These are phyloP conservation scores for Sthenelais limicola DNA, from an alignment of 2,888 invertebrate genomes.

Conservation along the genomic window DNA sequence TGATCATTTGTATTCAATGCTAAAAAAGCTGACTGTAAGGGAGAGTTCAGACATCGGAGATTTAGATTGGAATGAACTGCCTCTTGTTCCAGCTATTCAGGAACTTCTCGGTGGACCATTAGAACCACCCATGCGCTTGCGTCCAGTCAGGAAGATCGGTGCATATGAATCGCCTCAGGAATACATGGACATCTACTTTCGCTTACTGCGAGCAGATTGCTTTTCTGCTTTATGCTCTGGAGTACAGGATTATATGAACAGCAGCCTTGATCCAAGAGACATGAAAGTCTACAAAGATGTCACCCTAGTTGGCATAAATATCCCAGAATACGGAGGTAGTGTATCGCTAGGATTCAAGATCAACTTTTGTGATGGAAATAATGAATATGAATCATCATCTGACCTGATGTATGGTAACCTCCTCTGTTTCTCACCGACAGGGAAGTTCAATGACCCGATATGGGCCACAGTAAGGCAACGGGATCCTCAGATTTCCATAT, in stretches of 20 bases:
- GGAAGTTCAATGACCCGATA: slow-evolving; percentile 45
- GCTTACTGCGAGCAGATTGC: slow-evolving; percentile 49
- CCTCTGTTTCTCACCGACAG: slow-evolving; percentile 46
- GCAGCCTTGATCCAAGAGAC: slow-evolving; percentile 45
- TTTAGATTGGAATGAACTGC: slow-evolving; percentile 44
- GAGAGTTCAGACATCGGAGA: slow-evolving; percentile 15
- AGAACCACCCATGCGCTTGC: not conserved
- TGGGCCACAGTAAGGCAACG: slow-evolving; percentile 49
- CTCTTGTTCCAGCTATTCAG: slow-evolving; percentile 39
- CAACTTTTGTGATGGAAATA: slow-evolving; percentile 23
- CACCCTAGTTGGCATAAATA: slow-evolving; percentile 27
- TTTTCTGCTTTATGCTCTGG: slow-evolving; percentile 42
- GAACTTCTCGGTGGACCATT: slow-evolving; percentile 31
- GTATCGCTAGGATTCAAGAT: slow-evolving; percentile 43
- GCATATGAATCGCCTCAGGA: slow-evolving; percentile 42
- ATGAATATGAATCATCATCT: slow-evolving; percentile 41
- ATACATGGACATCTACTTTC: slow-evolving; percentile 47
- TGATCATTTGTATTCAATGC: slow-evolving; percentile 29
- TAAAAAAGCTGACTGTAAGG: slow-evolving; percentile 21
- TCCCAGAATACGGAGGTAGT: slow-evolving; percentile 11
- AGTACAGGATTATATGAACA: slow-evolving; percentile 28
- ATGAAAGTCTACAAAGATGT: slow-evolving; percentile 47
- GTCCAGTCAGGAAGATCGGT: slow-evolving; percentile 13
- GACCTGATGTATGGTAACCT: slow-evolving; percentile 49
- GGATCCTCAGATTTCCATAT: slow-evolving; percentile 38